Base-by-base conservation (phyloP, 1,140 invertebrate species). In the Proales similis region DNA sequence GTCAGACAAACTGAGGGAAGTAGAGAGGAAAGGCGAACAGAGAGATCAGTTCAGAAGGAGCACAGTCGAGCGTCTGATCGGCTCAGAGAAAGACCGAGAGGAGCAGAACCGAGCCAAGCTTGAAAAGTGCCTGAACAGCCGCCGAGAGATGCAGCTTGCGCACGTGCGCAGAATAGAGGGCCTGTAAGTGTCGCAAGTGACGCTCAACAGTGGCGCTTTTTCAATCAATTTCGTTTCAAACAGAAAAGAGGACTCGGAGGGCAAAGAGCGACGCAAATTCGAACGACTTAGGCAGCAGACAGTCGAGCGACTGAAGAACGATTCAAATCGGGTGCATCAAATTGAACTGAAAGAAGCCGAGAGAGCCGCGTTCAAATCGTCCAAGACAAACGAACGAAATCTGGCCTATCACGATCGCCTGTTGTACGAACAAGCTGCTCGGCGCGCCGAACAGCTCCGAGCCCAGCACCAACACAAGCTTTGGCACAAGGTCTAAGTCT, bases 321-420 rank as follows among this genome's bases (percentile, higher is more conserved):
- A 7, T 2, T 2, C 26, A 6, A 39, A 53, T 30, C 14, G 33
- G n/a, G 12, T 53, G 14, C 38, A 53, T 26, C 33, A 33, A 19
- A 53, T 39, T 38, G 30, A 53, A 17, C 42, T 53, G 24, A 53
- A 53, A 53, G 48, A 53, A 53, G 48, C 11, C 4, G 42, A 53
- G n/a, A 24, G 33, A 53, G 12, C 42, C n/a, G 48, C 48, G 3
- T 53, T 39, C 27, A 53, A 53, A 53, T 39, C 38, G 42, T 5
- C 42, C 12, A 38, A 53, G 27, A 19, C 22, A n/a, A 38, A 53
- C 3, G 42, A 53, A 53, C 12, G 48, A 17, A 53, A 53, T 17
- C 29, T 24, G 9, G 14, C 42, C 1, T 53, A 53, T 38, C 48
- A 53, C 22, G 48, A 53, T 33, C 22, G 48, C 24, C n/a, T 53